Base-by-base conservation (phyloP, 2,113 vertebrate species). In the Hepsetus odoe region DNA sequence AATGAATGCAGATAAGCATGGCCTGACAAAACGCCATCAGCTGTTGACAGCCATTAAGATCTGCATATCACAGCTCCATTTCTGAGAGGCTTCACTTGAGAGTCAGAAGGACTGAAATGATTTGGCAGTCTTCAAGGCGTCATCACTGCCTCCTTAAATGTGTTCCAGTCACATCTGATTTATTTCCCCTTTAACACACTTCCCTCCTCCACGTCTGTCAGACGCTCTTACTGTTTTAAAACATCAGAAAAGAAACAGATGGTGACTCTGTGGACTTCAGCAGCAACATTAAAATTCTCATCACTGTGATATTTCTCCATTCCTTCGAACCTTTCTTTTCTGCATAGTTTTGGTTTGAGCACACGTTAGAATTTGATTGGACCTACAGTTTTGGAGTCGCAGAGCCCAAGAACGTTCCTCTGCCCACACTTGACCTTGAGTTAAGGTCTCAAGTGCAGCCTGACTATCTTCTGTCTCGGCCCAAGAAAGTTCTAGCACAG, bases 21-120 rank as follows among this genome's bases (percentile, higher is more conserved):
- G 75, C 74, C 69, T 79, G 82, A 86, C 76, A 70, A 83, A 80
- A 64, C 72, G 82, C 61, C 85, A 86, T 90, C 86, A 87, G 86
- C 80, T 83, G 87, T 84, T 90, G 84, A 83, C 83, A 83, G 80
- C 84, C 84, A 87, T 88, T 86, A 89, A 82, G 81, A 86, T 74
- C 81, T 87, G 79, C 64, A 79, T 83, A 86, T 87, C 87, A 74
- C 73, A 86, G 82, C 65, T 71, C 76, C 51, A 85, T 84, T 86
- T 82, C 82, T 73, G 81, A 86, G 84, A 84, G 71, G 26, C 81
- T 69, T 79, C 64, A 30, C 80, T 66, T 80, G 85, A 79, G 85
- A 87, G 66, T 56, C 66, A 82, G 80, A 74, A 84, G 66, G 82
- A 81, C 84, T 79, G 81, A 87, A 90, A 85, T 79, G 82, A 90